A percentile compares a stretch with the other conserved stretches of the same genome.
Conservation (phyloP, 1,140 invertebrate genomes). For the Orius laevigatus region DNA sequence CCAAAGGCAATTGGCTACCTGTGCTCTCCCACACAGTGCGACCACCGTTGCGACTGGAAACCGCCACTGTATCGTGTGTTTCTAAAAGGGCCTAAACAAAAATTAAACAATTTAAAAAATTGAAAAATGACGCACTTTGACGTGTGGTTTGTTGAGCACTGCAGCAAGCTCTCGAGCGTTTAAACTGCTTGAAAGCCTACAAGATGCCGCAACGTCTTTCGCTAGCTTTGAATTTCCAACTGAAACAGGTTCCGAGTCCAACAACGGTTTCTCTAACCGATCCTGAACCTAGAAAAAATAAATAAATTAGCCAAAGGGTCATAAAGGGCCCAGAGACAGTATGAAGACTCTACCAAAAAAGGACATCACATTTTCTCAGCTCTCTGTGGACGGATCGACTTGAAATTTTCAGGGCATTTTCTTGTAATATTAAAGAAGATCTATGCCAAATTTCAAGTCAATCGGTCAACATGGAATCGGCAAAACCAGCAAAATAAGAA, state of each 20-base stretch:
- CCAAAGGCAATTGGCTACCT: slow-evolving; percentile 29
- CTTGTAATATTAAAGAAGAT: too few species aligned
- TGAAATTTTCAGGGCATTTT: too few species aligned
- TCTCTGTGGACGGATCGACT: too few species aligned
- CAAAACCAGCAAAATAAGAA: too few species aligned
- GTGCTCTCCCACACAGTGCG: slow-evolving; percentile 13
- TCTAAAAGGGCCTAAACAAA: slow-evolving; percentile 18
- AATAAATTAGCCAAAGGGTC: background rate
- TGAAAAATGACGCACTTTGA: slow-evolving; percentile 25
- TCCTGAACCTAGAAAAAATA: slow-evolving; percentile 31
- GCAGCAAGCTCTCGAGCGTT: slow-evolving; percentile 32
- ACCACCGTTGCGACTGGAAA: slow-evolving; percentile 9
- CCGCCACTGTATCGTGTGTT: slow-evolving; percentile 21
- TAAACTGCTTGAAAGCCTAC: slow-evolving; percentile 26
- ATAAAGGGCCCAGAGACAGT: slow-evolving; percentile 12
- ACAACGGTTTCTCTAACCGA: slow-evolving; percentile 29
- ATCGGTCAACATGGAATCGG: too few species aligned
- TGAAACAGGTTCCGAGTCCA: slow-evolving; percentile 26
- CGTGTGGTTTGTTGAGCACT: slow-evolving; percentile 31
- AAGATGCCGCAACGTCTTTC: slow-evolving; percentile 27
- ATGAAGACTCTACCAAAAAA: too few species aligned
- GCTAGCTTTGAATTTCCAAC: slow-evolving; percentile 27
- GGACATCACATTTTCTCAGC: too few species aligned
- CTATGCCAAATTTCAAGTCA: too few species aligned
- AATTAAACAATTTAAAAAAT: slow-evolving; percentile 1